Evolutionary conservation across 2,888 invertebrate species (phyloP).

Genomic region (Ectropis crepuscularia): DNA sequence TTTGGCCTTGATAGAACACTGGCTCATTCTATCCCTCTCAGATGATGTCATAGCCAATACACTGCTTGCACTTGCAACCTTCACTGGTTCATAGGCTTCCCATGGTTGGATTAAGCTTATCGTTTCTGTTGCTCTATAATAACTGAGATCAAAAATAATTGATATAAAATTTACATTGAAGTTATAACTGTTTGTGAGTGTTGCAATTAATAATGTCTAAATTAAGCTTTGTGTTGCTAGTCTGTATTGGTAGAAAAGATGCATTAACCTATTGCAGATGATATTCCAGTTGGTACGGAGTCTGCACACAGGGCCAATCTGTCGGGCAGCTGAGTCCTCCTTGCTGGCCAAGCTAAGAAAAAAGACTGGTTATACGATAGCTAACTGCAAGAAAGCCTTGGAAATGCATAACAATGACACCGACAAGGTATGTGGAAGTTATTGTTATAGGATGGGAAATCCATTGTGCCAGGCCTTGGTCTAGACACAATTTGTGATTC

Average conservation of each 20-base stretch:
- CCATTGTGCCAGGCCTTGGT: too few relatives aligned
- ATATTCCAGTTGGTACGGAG: slow-evolving; percentile 85
- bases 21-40: slow-evolving; percentile 48
- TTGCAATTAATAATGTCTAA: slow-evolving; percentile 6
- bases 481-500: too few relatives aligned
- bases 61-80: slow-evolving; percentile 31
- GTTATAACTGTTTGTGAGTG: slow-evolving; percentile 32
- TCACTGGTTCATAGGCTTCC: slow-evolving; percentile 17
- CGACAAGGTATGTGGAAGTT: slow-evolving; percentile 83
- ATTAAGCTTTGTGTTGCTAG: slow-evolving; percentile 10
- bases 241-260: slow-evolving; percentile 25
- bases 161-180: background rate
- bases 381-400: slow-evolving; percentile 98
- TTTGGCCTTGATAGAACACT: slow-evolving; percentile 54
- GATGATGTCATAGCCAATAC: slow-evolving; percentile 56
- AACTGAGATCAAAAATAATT: background rate
- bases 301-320: slow-evolving; percentile 82
- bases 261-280: slow-evolving; percentile 75
- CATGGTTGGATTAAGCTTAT: slow-evolving; percentile 17
- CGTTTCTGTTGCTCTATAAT: slow-evolving; percentile 14
- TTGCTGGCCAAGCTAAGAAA: slow-evolving; percentile 93
- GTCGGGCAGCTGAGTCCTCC: slow-evolving; percentile 88
- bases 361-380: slow-evolving; percentile 97
- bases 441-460: too few relatives aligned
- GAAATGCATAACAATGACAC: slow-evolving; percentile 95